Percentiles rank a stretch among this genome's conserved stretches.
These are phyloP conservation scores for Tenebrio molitor DNA, from an alignment of 1,140 invertebrate species.

Conservation along the genomic window DNA sequence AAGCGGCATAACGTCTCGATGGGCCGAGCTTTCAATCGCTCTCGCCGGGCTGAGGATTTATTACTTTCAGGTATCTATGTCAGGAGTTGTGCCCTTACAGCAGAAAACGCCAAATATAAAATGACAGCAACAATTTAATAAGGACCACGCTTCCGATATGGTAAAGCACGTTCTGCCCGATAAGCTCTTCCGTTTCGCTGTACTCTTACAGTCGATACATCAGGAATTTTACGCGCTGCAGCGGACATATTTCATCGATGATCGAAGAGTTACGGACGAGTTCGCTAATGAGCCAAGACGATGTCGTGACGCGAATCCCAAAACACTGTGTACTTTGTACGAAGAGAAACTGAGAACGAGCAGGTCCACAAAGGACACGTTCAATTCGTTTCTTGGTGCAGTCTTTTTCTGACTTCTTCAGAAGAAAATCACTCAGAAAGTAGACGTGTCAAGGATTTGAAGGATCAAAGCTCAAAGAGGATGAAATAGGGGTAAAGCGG, in stretches of 20 bases:
- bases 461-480: too few relatives aligned
- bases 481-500: too few relatives aligned
- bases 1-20: conserved; percentile 22
- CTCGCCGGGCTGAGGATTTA: conserved; percentile 23
- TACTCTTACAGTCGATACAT: conserved; percentile 26
- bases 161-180: conserved; percentile 29
- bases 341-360: too few relatives aligned
- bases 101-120: conserved; percentile 36
- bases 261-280: conserved; percentile 2
- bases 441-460: too few relatives aligned
- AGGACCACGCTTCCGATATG: conserved; percentile 9
- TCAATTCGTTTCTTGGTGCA: too few relatives aligned
- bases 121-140: conserved; percentile 39
- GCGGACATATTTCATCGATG: conserved; percentile 8
- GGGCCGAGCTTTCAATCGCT: conserved; percentile 40
- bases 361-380: too few relatives aligned
- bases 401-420: too few relatives aligned
- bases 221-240: conserved; percentile 3
- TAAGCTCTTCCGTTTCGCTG: conserved; percentile 20
- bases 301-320: not conserved
- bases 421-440: too few relatives aligned
- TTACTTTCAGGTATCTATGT: conserved; percentile 36
- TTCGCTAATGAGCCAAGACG: not conserved
- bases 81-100: conserved; percentile 21
- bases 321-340: too few relatives aligned